Conservation (phyloP, 2,888 invertebrate species). For the Tenthredo scrophulariae region DNA sequence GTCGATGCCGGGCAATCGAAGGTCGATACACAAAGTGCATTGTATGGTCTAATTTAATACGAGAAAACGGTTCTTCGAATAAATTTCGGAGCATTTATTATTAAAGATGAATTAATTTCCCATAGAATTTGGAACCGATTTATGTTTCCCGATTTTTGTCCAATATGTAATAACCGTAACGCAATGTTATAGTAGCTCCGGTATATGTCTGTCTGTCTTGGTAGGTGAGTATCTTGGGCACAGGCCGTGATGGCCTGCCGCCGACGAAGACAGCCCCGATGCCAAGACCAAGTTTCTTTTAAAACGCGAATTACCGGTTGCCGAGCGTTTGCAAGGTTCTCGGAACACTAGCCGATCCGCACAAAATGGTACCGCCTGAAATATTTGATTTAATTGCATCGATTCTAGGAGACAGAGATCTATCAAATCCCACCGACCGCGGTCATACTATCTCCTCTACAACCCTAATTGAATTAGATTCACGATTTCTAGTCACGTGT, state of each 20-base stretch:
- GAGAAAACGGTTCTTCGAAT: too few species aligned
- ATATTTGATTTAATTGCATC: conserved; percentile 76
- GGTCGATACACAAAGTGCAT: not conserved
- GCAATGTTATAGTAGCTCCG: too few species aligned
- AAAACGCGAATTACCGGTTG: conserved; percentile 62
- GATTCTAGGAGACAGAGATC: conserved; percentile 74
- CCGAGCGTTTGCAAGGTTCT: conserved; percentile 61
- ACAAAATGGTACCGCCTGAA: conserved; percentile 74
- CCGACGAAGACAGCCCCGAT: not conserved
- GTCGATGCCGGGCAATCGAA: conserved; percentile 14
- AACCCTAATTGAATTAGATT: conserved; percentile 47
- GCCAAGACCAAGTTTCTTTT: conserved; percentile 65
- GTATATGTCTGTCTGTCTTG: not conserved
- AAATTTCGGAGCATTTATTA: too few species aligned
- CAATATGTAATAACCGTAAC: too few species aligned
- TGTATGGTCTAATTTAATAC: too few species aligned
- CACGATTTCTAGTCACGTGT: conserved; percentile 42
- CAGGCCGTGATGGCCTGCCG: not conserved
- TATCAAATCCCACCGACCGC: conserved; percentile 36
- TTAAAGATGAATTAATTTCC: too few species aligned
- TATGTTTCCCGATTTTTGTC: too few species aligned
- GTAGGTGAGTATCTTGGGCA: not conserved
- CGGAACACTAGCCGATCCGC: conserved; percentile 63
- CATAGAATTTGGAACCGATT: too few species aligned
- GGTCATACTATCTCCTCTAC: not conserved